Percentiles rank a stretch among this genome's conserved stretches.
These are phyloP conservation scores for Plecturocebus donacophilus DNA, from an alignment of 2,113 vertebrate species.

Conservation along the genomic window DNA sequence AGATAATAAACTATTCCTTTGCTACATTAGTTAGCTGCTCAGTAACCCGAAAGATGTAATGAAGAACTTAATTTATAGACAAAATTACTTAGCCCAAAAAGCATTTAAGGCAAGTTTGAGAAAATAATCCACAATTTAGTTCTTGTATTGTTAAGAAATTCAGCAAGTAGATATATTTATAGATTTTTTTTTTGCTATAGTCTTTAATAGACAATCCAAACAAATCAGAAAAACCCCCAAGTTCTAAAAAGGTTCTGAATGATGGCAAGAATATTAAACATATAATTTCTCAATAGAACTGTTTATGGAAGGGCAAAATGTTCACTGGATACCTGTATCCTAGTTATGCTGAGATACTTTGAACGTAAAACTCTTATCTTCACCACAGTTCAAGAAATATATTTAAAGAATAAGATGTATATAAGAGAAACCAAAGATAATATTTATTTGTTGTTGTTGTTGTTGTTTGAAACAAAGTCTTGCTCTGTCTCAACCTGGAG, in stretches of 20 bases:
- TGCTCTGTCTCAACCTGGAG: too few relatives aligned
- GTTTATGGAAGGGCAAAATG: not conserved
- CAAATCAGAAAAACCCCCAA: not conserved
- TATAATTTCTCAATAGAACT: not conserved
- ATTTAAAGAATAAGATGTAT: not conserved
- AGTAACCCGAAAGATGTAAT: not conserved
- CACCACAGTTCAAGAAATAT: not conserved
- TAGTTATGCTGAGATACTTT: not conserved
- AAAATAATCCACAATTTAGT: slow-evolving; percentile 43
- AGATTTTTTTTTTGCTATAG: not conserved
- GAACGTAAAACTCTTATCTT: not conserved
- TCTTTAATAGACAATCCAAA: not conserved
- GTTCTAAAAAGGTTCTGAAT: not conserved
- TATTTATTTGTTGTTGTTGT: not conserved
- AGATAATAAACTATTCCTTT: slow-evolving; percentile 36
- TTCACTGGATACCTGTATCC: not conserved
- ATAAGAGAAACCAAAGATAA: not conserved
- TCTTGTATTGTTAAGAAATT: slow-evolving; percentile 38
- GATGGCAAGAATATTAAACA: not conserved
- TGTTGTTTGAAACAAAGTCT: too few relatives aligned
- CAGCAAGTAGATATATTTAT: not conserved
- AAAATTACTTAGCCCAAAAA: slow-evolving; percentile 50
- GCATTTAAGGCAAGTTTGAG: slow-evolving; percentile 22
- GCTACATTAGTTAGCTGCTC: not conserved
- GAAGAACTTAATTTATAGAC: slow-evolving; percentile 35